Conservation (phyloP, 2,888 invertebrate species). For the Pseudococcus viburni region DNA sequence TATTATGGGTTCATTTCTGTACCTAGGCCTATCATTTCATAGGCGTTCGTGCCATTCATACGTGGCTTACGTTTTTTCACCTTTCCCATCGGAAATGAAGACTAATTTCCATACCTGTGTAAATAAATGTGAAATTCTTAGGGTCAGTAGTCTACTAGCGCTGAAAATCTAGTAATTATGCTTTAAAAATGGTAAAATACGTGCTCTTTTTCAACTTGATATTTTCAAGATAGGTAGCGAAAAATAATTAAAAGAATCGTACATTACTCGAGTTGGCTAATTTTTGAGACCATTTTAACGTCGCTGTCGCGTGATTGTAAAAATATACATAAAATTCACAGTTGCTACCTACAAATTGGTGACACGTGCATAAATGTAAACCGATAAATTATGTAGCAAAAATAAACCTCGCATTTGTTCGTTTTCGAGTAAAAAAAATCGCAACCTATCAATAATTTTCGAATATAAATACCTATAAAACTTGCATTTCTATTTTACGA, state of each 20-base stretch:
- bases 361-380: not conserved
- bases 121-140: too few relatives aligned
- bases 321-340: constrained; percentile 1
- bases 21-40: not conserved
- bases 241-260: constrained; percentile 3
- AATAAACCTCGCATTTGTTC: not conserved
- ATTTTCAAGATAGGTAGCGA: not conserved
- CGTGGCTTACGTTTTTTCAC: not conserved
- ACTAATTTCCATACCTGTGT: too few relatives aligned
- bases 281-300: not conserved
- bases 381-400: not conserved
- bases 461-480: too few relatives aligned
- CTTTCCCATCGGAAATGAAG: too few relatives aligned
- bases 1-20: not conserved
- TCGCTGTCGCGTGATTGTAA: not conserved
- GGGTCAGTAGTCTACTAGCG: too few relatives aligned
- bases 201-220: not conserved
- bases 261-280: not conserved
- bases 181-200: not conserved
- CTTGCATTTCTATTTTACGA: too few relatives aligned
- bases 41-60: not conserved
- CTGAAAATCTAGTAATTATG: not conserved
- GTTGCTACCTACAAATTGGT: not conserved
- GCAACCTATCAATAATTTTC: not conserved
- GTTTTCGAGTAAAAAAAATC: not conserved